Conservation (phyloP, 2,797 vertebrate genomes). For the Myripristis murdjan region DNA sequence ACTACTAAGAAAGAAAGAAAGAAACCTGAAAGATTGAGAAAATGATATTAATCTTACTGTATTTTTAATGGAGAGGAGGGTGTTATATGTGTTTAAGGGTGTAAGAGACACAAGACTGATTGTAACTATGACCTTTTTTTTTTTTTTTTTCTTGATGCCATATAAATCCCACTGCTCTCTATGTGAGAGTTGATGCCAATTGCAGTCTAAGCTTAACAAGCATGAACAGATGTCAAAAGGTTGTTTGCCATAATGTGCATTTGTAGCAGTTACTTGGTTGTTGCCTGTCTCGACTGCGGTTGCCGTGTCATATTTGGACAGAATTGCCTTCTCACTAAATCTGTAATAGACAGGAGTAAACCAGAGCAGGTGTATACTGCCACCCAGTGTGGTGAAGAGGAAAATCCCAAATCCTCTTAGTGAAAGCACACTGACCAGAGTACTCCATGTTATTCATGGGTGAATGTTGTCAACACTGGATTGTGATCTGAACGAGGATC, state of each 20-base stretch:
- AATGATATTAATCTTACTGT: too few species aligned
- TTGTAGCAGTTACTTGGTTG: conserved; percentile 6
- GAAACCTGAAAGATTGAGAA: too few species aligned
- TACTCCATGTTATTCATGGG: not conserved
- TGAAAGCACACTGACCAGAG: not conserved
- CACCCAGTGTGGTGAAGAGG: conserved; percentile 55
- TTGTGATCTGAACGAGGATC: not conserved
- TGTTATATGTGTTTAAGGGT: too few species aligned
- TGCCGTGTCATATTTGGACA: too few species aligned
- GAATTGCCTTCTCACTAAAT: too few species aligned
- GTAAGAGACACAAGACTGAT: too few species aligned
- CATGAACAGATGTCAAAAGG: conserved; percentile 2
- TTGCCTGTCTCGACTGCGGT: not conserved
- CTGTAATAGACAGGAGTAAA: not conserved
- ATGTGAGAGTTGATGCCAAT: too few species aligned
- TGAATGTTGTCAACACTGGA: not conserved
- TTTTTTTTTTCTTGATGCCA: too few species aligned
- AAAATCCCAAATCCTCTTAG: not conserved
- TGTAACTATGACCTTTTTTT: too few species aligned
- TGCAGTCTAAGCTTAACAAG: not conserved
- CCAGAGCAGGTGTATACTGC: conserved; percentile 52
- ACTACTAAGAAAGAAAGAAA: too few species aligned
- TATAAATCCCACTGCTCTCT: too few species aligned
- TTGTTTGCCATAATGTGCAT: not conserved
- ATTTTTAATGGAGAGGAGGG: too few species aligned